Evolutionary conservation across 1,140 invertebrate species (phyloP), one percentile per base, ranked within the genome.

Genomic region (Probaryconus sp.): DNA sequence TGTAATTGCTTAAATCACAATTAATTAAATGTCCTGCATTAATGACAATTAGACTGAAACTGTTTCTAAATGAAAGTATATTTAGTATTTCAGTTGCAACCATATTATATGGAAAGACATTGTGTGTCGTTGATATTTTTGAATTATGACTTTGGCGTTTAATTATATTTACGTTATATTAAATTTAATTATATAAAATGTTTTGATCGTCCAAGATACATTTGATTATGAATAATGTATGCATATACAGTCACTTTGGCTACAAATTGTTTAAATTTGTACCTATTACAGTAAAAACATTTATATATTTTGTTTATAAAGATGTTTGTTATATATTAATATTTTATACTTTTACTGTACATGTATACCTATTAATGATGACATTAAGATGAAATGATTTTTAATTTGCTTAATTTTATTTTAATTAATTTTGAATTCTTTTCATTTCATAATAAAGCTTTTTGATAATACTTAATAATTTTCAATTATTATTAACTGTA

Each of bases 341-440:
- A 68, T 10, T 28, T 10, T 30, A 31, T 68, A 40, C 2, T 45
- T 37, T 42, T 48, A 67, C 50, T 58, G 43, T 58, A 68, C 64
- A 60, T 28, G 53, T 16, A 68, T 2, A 48, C 20, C 31, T 55
- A 56, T 5, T 67, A 20, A 51, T 24, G 35, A 48, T 48, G 43
- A 61, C 10, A 47, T 37, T 31, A 48, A 47, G 45, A 55, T 45
- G 13, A 42, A 35, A 50, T 7, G 21, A 24, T 24, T 7, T 3
- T 24, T 24, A 24, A 24, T 24, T n/a, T n/a, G n/a, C n/a, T 3
- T 24, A 24, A 7, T 24, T 24, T 7, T 24, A 24, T 24, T 24
- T 24, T 24, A 4, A 24, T 24, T n/a, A n/a, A n/a, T n/a, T n/a
- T n/a, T n/a, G n/a, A n/a, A 24, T 24, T 24, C 7, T 7, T 24